phyloP scores from a whole-genome alignment of 1,140 invertebrate genomes.

The Ceratina japonica region DNA sequence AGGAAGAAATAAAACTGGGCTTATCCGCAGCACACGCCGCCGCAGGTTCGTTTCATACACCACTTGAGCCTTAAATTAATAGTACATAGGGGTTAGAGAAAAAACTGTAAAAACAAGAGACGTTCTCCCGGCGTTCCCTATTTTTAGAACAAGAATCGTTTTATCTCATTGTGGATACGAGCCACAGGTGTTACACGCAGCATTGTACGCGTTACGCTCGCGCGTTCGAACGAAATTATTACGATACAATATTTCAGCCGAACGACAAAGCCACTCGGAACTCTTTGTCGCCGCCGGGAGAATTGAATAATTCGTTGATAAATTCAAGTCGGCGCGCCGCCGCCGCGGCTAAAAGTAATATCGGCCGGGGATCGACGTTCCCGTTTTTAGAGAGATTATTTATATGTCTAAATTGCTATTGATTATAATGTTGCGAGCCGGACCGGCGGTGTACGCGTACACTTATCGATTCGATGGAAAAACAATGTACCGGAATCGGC shows the following conservation, averaged over 20 bases:
- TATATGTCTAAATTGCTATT: too few species aligned
- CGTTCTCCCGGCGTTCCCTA: neutral
- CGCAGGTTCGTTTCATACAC: neutral
- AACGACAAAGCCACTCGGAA: neutral
- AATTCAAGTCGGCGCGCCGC: too few species aligned
- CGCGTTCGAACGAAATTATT: conserved; percentile 38
- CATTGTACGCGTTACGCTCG: conserved; percentile 5
- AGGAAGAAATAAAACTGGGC: too few species aligned
- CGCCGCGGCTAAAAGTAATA: too few species aligned
- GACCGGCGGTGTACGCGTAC: too few species aligned
- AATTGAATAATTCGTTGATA: too few species aligned
- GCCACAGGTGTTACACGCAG: conserved; percentile 30
- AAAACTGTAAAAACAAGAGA: neutral
- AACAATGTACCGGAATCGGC: too few species aligned
- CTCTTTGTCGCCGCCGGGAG: too few species aligned
- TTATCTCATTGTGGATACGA: conserved; percentile 7
- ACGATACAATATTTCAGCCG: conserved; percentile 1
- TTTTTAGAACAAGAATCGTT: neutral
- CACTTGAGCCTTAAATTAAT: neutral
- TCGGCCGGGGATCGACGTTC: too few species aligned
- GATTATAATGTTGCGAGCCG: too few species aligned
- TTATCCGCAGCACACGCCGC: neutral
- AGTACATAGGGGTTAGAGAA: neutral
- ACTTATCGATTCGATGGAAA: too few species aligned
- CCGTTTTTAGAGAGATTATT: too few species aligned